Evolutionary conservation across 2,797 vertebrate genomes (phyloP).

Genomic region (Cirrhinus molitorella): DNA sequence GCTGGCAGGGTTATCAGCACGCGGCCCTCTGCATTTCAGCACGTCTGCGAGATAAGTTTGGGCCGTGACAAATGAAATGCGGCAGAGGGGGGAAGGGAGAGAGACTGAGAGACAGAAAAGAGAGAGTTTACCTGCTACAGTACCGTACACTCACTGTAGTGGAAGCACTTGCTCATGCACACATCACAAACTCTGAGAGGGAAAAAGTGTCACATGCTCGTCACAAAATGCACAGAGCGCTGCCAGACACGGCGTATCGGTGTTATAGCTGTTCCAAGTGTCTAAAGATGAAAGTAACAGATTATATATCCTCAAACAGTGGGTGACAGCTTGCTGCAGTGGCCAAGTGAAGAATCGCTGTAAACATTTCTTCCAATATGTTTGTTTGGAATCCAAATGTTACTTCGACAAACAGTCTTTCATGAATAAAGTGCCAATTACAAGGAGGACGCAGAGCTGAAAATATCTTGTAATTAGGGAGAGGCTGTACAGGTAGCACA

Average conservation of each 20-base stretch:
- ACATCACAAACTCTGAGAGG: constrained; percentile 53
- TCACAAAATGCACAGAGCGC: constrained; percentile 57
- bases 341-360: constrained; percentile 22
- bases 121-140: constrained; percentile 41
- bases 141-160: constrained; percentile 43
- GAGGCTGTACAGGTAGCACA: constrained; percentile 8
- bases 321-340: constrained; percentile 31
- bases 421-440: constrained; percentile 32
- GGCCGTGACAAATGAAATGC: constrained; percentile 71
- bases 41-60: constrained; percentile 63
- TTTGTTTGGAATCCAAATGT: constrained; percentile 38
- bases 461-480: constrained; percentile 46
- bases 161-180: constrained; percentile 59
- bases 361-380: constrained; percentile 42
- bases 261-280: constrained; percentile 61
- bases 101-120: constrained; percentile 30
- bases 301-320: constrained; percentile 60
- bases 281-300: constrained; percentile 65
- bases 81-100: constrained; percentile 53
- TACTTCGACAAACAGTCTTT: constrained; percentile 32
- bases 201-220: constrained; percentile 63
- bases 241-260: constrained; percentile 57
- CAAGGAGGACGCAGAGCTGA: constrained; percentile 16
- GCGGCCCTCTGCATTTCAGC: constrained; percentile 61
- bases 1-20: constrained; percentile 74